A percentile compares a stretch with the other conserved stretches of the same genome.
Evolutionary conservation across 2,888 invertebrate genomes (phyloP).

Genomic region (Suillia variegata): DNA sequence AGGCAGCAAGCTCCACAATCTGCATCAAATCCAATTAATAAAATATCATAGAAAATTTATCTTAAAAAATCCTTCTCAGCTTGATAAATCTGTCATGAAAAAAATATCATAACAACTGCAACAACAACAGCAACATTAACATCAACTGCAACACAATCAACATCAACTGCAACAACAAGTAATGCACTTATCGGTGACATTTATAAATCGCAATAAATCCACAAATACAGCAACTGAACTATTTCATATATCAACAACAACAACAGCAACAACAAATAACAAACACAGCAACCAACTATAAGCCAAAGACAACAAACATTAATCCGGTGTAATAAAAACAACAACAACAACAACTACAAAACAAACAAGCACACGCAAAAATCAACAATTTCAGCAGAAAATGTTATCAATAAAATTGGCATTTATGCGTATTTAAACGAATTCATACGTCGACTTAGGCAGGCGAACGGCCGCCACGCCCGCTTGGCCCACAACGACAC

Average conservation of each 20-base stretch:
- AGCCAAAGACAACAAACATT: not conserved
- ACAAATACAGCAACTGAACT: not conserved
- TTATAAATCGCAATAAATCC: conserved; percentile 1
- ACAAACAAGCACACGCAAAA: conserved; percentile 44
- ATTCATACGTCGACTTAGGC: conserved; percentile 36
- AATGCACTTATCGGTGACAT: not conserved
- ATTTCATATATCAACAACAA: not conserved
- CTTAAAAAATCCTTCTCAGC: too few species aligned
- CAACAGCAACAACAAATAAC: conserved; percentile 17
- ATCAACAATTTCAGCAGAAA: conserved; percentile 38
- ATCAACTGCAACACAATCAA: too few species aligned
- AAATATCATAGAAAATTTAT: too few species aligned
- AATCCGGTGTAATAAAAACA: conserved; percentile 17
- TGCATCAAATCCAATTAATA: too few species aligned
- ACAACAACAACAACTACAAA: too few species aligned
- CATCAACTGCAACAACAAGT: too few species aligned
- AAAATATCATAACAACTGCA: too few species aligned
- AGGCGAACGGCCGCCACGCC: conserved; percentile 13
- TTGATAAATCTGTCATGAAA: too few species aligned
- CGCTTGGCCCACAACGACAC: not conserved
- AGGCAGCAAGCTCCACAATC: too few species aligned
- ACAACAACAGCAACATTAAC: too few species aligned
- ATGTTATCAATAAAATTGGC: conserved; percentile 45
- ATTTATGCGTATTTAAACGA: conserved; percentile 28
- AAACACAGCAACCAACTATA: conserved; percentile 1